Evolutionary conservation across 2,888 invertebrate genomes (phyloP).

Genomic region (Tyria jacobaeae): DNA sequence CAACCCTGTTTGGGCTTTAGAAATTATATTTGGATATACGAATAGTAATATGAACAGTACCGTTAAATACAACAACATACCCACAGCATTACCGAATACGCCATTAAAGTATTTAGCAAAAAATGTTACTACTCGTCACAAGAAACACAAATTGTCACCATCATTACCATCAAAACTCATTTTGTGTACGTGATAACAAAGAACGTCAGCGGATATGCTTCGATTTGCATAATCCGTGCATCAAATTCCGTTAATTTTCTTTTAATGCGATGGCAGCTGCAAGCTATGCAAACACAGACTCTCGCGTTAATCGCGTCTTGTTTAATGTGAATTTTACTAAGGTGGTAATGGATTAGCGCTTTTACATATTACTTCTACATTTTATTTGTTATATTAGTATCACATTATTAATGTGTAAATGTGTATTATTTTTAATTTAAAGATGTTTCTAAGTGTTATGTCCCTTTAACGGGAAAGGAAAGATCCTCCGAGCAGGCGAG

Average conservation of each 20-base stretch:
- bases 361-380: neutral
- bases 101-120: conserved; percentile 42
- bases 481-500: too few species aligned
- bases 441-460: neutral
- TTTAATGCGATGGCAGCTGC: conserved; percentile 76
- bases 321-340: conserved; percentile 29
- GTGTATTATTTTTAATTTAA: neutral
- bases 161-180: conserved; percentile 67
- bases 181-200: conserved; percentile 79
- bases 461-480: too few species aligned
- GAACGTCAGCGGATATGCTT: conserved; percentile 74
- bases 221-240: conserved; percentile 84
- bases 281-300: conserved; percentile 51
- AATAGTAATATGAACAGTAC: neutral
- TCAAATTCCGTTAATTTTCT: conserved; percentile 84
- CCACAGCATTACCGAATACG: conserved; percentile 24
- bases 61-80: conserved; percentile 16
- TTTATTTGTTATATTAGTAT: neutral
- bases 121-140: conserved; percentile 44
- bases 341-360: conserved; percentile 11
- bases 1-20: neutral
- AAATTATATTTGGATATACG: neutral
- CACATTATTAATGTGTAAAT: neutral
- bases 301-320: conserved; percentile 45
- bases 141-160: conserved; percentile 60